Evolutionary conservation across 1,140 invertebrate genomes (phyloP).

Genomic region (Ylistrum balloti): DNA sequence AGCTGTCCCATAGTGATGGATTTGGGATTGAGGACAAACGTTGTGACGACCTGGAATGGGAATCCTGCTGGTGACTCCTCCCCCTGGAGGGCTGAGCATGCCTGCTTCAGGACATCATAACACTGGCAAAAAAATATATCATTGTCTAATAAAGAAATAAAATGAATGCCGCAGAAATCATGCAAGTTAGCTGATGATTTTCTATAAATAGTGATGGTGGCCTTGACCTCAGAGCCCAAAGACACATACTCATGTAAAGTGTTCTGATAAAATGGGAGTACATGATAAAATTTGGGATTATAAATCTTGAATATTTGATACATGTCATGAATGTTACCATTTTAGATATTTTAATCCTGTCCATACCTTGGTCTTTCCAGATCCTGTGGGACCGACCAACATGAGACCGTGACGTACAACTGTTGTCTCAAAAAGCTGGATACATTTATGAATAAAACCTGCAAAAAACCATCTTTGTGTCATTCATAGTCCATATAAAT

Average conservation of each 20-base stretch:
- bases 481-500: no score
- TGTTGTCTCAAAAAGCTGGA: conserved; percentile 83
- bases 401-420: conserved; percentile 83
- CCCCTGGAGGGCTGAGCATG: conserved; percentile 87
- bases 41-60: conserved; percentile 85
- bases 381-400: conserved; percentile 83
- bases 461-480: no score
- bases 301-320: no score
- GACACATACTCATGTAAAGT: no score
- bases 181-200: no score
- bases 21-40: conserved; percentile 83
- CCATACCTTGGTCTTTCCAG: conserved; percentile 83
- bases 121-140: conserved; percentile 84
- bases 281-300: no score
- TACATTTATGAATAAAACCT: conserved; percentile 83
- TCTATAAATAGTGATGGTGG: no score
- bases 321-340: no score
- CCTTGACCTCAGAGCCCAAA: no score
- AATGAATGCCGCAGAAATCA: no score
- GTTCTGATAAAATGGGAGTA: no score
- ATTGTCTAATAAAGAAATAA: no score
- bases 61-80: conserved; percentile 87
- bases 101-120: conserved; percentile 87
- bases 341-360: conserved; percentile 1
- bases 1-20: conserved; percentile 84